Evolutionary conservation across 2,113 vertebrate species (phyloP).

Genomic region (Butastur rufipennis): DNA sequence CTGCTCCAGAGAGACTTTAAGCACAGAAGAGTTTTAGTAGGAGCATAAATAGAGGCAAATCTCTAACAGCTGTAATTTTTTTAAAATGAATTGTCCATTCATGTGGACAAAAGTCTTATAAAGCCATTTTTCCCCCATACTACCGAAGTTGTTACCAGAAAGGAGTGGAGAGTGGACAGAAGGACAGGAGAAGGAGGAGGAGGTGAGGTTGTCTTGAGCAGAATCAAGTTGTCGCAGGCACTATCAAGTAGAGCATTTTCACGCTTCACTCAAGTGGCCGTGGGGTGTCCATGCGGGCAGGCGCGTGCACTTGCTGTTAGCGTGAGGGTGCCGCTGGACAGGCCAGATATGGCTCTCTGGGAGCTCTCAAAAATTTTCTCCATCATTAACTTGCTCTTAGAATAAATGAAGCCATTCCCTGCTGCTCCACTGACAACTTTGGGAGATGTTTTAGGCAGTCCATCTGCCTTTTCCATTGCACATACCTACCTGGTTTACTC

Average conservation of each 20-base stretch:
- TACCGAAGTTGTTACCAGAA: not conserved
- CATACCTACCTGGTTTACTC: not conserved
- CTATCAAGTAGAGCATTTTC: not conserved
- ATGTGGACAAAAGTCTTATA: not conserved
- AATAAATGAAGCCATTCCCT: not conserved
- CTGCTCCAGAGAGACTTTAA: not conserved
- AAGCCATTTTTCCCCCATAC: rapidly evolving
- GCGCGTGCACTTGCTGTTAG: not conserved
- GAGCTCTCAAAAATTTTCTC: not conserved
- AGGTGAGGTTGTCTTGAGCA: not conserved
- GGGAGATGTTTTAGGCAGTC: rapidly evolving
- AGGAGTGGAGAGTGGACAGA: not conserved
- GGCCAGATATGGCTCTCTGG: not conserved
- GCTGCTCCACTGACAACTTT: not conserved
- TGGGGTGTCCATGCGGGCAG: not conserved
- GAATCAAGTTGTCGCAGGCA: not conserved
- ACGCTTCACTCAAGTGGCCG: rapidly evolving
- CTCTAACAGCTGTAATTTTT: not conserved
- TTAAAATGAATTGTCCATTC: not conserved
- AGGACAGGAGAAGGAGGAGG: not conserved
- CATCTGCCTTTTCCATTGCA: rapidly evolving
- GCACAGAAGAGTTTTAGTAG: not conserved
- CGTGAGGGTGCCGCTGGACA: not conserved
- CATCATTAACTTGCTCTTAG: not conserved
- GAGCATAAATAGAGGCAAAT: not conserved